These are phyloP conservation scores for Lerema accius DNA, from an alignment of 1,140 invertebrate species.

Conservation along the genomic window DNA sequence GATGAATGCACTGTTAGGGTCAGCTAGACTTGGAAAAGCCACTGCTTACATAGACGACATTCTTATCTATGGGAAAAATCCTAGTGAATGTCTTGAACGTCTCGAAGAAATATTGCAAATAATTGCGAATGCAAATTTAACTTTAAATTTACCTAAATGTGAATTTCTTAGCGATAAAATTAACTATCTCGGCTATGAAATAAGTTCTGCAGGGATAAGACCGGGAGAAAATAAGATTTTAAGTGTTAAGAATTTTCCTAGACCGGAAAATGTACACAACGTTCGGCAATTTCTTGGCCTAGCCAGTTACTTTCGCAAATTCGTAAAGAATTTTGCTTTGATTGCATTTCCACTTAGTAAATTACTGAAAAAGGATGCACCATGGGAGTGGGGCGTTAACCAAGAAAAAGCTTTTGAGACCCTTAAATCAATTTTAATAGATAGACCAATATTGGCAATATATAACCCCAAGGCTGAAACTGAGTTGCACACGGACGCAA, in stretches of 20 bases:
- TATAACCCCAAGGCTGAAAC: constrained; percentile 3
- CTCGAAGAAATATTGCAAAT: neutral
- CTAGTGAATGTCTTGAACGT: neutral
- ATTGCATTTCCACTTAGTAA: constrained; percentile 20
- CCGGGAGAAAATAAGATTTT: constrained; percentile 4
- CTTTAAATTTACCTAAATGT: constrained; percentile 4
- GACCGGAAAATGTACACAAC: neutral
- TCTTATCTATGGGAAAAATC: neutral
- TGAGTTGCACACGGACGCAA: neutral
- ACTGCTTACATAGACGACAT: neutral
- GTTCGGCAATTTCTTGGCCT: constrained; percentile 14
- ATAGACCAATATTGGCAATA: constrained; percentile 21
- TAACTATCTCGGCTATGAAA: neutral
- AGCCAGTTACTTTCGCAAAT: constrained; percentile 16
- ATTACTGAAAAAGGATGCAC: constrained; percentile 18
- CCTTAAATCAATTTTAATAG: constrained; percentile 20
- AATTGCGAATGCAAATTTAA: neutral
- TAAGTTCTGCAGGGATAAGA: neutral
- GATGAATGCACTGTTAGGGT: neutral
- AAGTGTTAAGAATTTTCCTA: constrained; percentile 6
- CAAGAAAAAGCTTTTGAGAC: constrained; percentile 12
- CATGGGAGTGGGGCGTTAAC: constrained; percentile 6
- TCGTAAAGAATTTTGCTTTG: constrained; percentile 16
- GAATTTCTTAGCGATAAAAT: neutral
- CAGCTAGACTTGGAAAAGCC: neutral